A percentile compares a stretch with the other conserved stretches of the same genome.
These are phyloP conservation scores for Cantharis nigra DNA, from an alignment of 2,888 invertebrate genomes.

Conservation along the genomic window DNA sequence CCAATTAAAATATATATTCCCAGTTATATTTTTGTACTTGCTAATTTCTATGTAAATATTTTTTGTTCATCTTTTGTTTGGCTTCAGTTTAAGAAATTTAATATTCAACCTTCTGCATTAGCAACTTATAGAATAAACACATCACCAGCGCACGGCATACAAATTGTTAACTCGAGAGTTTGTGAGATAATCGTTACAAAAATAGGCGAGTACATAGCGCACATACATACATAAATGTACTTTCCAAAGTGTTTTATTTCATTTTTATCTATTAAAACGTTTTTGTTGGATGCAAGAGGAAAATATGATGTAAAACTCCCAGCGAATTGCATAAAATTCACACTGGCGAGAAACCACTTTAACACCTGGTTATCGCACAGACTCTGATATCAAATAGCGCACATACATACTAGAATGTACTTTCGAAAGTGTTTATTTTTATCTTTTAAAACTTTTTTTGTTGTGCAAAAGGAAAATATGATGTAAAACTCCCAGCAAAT, in stretches of 20 bases:
- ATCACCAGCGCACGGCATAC: background rate
- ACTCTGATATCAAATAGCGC: too few relatives aligned
- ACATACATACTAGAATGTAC: background rate
- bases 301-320: too few relatives aligned
- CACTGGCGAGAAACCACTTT: too few relatives aligned
- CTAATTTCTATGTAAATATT: background rate
- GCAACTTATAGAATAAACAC: background rate
- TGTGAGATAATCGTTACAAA: background rate
- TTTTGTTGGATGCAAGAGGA: too few relatives aligned
- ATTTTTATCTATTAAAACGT: background rate
- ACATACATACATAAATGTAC: background rate
- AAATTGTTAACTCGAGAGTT: background rate
- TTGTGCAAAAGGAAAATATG: too few relatives aligned
- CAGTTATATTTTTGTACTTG: background rate
- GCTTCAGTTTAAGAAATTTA: background rate
- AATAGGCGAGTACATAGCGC: background rate
- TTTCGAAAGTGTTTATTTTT: background rate
- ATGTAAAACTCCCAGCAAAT: too few relatives aligned
- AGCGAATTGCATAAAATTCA: too few relatives aligned
- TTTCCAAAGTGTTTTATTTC: background rate
- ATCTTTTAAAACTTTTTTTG: background rate
- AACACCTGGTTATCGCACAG: too few relatives aligned
- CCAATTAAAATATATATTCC: background rate
- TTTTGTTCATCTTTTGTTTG: background rate
- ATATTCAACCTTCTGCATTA: background rate